Evolutionary conservation across 1,140 invertebrate species (phyloP), one percentile per base, ranked within the genome.

Genomic region (Drosophila chauvacae): DNA sequence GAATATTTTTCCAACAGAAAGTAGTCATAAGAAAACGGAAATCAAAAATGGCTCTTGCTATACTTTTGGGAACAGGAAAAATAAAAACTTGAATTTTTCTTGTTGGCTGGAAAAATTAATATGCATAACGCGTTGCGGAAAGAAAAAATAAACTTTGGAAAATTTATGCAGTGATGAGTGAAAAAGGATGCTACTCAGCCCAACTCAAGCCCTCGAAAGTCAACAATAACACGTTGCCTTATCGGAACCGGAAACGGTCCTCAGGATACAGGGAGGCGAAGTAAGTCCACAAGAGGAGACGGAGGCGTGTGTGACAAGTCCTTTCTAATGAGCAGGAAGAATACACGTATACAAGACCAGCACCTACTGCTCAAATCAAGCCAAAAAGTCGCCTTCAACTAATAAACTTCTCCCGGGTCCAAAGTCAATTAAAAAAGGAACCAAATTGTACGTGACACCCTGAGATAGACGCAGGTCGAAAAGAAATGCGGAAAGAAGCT

Each of bases 401-500:
- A 87, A 87, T 87, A 86, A 87, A 87, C 60, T 81, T 69, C 51
- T 69, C 56, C 47, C 60, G 63, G 71, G 63, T 47, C 55, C 81
- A 70, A 91, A 91, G 88, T 91, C 88, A 91, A 91, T 91, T 91
- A 91, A 91, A 91, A 87, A 83, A 84, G 77, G 68, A 82, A 80
- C 65, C 73, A 64, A 81, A 83, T 74, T 80, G 79, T 91, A 91
- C 88, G 88, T 91, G 88, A 91, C 78, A 56, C 62, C 56, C 58
- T 7, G 44, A 86, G 72, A 72, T 72, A 80, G 75, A 75, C 33
- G 14, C 45, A 56, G 51, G 28, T 33, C 23, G 48, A 71, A 61
- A 61, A 77, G 33, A 75, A 72, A 7, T 6, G 37, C 37, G 55
- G 16, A 20, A 59, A 50, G 42, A 23, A 50, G 10, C 7, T 28